Percentiles rank a stretch among this genome's conserved stretches.
Conservation (phyloP, 2,888 invertebrate genomes). For the Acanthosepion lycidas region DNA sequence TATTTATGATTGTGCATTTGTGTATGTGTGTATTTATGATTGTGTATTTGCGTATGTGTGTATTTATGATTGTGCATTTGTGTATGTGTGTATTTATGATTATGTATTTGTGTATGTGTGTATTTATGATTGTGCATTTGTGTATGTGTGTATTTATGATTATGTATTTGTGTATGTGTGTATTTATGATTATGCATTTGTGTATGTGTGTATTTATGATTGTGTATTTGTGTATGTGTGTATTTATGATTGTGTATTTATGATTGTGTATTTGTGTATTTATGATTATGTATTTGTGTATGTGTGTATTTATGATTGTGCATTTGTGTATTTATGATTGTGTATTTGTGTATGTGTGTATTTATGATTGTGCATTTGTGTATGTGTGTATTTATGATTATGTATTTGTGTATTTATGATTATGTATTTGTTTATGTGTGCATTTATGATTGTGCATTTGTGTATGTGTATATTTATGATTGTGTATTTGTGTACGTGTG, state of each 20-base stretch:
- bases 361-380: neutral
- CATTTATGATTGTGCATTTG: neutral
- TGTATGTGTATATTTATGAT: neutral
- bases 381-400: neutral
- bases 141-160: neutral
- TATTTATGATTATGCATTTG: neutral
- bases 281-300: neutral
- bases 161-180: neutral
- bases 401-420: neutral
- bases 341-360: neutral
- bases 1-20: neutral
- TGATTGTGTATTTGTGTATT: neutral
- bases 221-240: neutral
- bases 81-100: neutral
- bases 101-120: neutral
- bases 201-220: neutral
- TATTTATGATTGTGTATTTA: too few relatives aligned
- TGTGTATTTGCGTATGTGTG: neutral
- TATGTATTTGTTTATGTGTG: neutral
- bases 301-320: neutral
- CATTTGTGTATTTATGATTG: neutral
- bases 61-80: neutral
- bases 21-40: neutral
- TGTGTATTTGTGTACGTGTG: neutral
- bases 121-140: too few relatives aligned